Evolutionary conservation across 2,888 invertebrate genomes (phyloP), one percentile per base, ranked within the genome.

Genomic region (Hydroisotoma schaefferi): DNA sequence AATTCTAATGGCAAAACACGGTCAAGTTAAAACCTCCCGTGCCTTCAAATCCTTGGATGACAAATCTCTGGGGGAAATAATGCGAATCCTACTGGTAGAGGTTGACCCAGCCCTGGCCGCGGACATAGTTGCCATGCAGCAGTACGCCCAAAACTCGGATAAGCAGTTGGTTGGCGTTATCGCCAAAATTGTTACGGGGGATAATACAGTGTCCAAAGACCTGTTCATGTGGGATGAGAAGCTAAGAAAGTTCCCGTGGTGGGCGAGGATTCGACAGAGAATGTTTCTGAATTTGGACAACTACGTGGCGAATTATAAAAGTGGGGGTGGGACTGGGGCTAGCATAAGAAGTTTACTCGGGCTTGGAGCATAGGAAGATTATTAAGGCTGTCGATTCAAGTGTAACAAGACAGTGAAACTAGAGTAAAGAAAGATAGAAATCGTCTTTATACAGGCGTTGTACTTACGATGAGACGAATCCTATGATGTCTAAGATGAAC

Each of bases 41-140:
- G 67, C 67, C 22, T 59, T 67, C 26, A 55, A 57, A 27, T 56
- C 59, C 0, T 29, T 67, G 27, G 67, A 67, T 47, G 51, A 57
- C 18, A 44, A 53, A 15, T 55, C 55, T 2, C 23, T 63, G 6
- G 57, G 55, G 4, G 37, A 63, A 44, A 61, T 63, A 10, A 55
- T 67, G 57, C 55, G 57, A 44, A 57, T 67, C 33, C 27, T 67
- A 1, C 29, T 67, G 8, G 67, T 63, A 4, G 61, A 63, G 46
- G 56, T 67, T 20, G 67, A 67, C 33, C 54, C 49, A 18, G 12
- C 56, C 20, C 26, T 67, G 3, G 67, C 59, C 3, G 29, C 48
- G 22, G 67, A 67, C 28, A 61, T 67, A 2, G 57, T 63, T n/a
- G 61, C 44, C 1, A 67, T 67, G 67, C 67, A 67, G 12, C 43